A percentile compares a stretch with the other conserved stretches of the same genome.
phyloP scores from a whole-genome alignment of 92 coral and sea anemone species.

The Zoanthus sansibaricus region DNA sequence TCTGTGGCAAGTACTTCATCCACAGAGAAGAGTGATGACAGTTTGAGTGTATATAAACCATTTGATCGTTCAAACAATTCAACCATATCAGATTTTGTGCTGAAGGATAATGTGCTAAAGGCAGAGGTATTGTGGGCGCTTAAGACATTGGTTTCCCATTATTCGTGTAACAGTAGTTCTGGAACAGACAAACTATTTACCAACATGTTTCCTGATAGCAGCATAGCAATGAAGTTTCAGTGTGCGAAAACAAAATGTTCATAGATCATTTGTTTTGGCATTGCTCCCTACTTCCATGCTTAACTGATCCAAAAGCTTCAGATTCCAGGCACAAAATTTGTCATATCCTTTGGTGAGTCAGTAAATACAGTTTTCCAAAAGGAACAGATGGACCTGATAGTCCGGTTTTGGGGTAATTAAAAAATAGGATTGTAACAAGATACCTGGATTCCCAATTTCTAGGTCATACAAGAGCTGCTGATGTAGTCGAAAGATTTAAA shows the following conservation, averaged over 20 bases:
- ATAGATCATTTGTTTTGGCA: neutral
- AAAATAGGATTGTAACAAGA: neutral
- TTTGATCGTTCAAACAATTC: neutral
- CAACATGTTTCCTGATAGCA: constrained; percentile 47
- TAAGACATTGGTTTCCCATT: neutral
- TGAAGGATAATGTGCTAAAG: neutral
- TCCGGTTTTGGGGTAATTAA: neutral
- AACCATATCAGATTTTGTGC: too few species aligned
- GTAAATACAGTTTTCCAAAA: neutral
- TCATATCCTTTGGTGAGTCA: neutral
- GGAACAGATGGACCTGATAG: neutral
- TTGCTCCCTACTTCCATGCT: neutral
- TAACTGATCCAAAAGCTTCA: neutral
- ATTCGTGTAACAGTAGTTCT: neutral
- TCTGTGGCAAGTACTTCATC: neutral
- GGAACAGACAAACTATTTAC: constrained; percentile 27
- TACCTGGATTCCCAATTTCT: constrained; percentile 9
- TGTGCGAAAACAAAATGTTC: constrained; percentile 38
- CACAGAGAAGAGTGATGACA: neutral
- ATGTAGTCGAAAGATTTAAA: neutral
- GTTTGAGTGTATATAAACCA: neutral
- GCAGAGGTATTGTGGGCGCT: neutral
- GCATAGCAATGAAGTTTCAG: constrained; percentile 29
- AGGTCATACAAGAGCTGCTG: constrained; percentile 4
- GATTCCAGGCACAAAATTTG: neutral